Base-by-base conservation (phyloP, 2,888 invertebrate genomes). In the Tenthredo amoena region DNA sequence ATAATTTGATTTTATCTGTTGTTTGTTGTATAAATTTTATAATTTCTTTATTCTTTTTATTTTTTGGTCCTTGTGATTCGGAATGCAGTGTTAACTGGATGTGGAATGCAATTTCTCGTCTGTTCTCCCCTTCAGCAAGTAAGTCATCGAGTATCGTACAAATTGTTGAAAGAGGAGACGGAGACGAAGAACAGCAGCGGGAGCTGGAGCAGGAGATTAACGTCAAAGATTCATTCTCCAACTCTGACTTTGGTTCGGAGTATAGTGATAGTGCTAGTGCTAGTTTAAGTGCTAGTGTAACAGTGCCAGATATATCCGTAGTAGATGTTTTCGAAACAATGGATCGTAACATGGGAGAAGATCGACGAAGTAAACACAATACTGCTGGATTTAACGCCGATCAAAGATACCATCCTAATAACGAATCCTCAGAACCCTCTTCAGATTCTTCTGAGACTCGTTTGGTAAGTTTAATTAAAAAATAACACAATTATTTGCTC, bases 321-420 rank as follows among this genome's bases (percentile, higher is more conserved):
- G 93, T 93, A 93, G 91, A 93, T 93, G 93, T 91, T 92, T 93
- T 91, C 93, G 91, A 91, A 90, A 90, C 91, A 90, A 93, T 93
- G 93, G 93, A 93, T 90, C 93, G 92, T 90, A 92, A 93, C 90
- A 91, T 91, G 89, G 90, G 90, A 89, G 93, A 93, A 87, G 92
- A 93, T 89, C 91, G 93, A 92, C 90, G 92, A 31, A 43, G 79
- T 86, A 92, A 90, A 88, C 90, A 88, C 85, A 81, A 58, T 37
- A 87, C 88, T 86, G 90, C 87, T 88, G 90, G 90, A 89, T 88
- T 85, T 88, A 79, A 89, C 85, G 15, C 37, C 40, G 50, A 83
- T 31, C 83, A 83, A 68, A 65, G 83, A 83, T 47, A 65, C 43
- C 40, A 31, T 72, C 87, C 87, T 86, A 89, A 89, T 55, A 90